Evolutionary conservation across 37 sponge, comb jelly and placozoan genomes (phyloP).

Genomic region (Axinella damicornis): DNA sequence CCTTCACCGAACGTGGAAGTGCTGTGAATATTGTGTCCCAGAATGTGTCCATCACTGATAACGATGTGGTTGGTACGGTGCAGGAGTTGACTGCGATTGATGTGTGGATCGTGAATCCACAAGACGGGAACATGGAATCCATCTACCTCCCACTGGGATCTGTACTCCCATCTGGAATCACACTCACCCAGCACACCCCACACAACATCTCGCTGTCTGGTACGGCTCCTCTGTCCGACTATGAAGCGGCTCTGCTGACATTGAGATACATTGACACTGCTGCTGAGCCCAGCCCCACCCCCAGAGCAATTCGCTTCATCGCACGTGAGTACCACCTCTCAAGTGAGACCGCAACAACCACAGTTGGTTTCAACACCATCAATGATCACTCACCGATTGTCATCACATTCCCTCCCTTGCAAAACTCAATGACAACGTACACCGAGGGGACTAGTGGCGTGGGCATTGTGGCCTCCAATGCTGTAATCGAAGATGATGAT

Average conservation of each 20-base stretch:
- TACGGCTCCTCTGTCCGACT: constrained; percentile 5
- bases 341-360: constrained; percentile 8
- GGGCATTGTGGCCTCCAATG: constrained; percentile 26
- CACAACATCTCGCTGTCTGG: constrained; percentile 23
- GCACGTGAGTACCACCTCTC: constrained; percentile 32
- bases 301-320: constrained; percentile 10
- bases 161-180: constrained; percentile 13
- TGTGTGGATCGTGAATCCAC: constrained; percentile 45
- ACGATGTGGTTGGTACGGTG: constrained; percentile 11
- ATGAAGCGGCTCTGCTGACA: neutral
- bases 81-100: constrained; percentile 30
- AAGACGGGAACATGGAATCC: constrained; percentile 32
- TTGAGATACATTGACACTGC: constrained; percentile 44
- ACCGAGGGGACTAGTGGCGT: constrained; percentile 22
- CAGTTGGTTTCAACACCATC: constrained; percentile 36
- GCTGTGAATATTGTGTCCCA: constrained; percentile 38
- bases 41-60: constrained; percentile 51
- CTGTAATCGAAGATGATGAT: constrained; percentile 37
- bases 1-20: constrained; percentile 59
- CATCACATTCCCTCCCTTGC: constrained; percentile 11
- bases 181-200: constrained; percentile 3
- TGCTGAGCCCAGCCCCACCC: constrained; percentile 34
- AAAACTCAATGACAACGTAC: constrained; percentile 18
- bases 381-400: constrained; percentile 68
- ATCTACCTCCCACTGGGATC: neutral